Conservation (phyloP, 2,797 vertebrate species). For the Bryconaethiops microstoma region DNA sequence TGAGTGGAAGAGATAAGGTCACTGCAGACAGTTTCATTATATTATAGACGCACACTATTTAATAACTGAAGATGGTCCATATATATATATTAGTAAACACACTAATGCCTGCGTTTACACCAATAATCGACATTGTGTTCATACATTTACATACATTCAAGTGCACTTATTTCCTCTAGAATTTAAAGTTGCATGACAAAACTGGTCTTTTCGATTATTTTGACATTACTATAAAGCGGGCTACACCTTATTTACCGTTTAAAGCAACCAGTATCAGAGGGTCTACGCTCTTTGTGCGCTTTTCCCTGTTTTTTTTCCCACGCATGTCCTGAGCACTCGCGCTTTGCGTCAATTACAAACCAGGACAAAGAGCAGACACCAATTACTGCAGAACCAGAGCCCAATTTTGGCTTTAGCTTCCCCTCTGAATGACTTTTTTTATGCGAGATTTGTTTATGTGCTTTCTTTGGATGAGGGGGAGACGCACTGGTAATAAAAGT, state of each 20-base stretch:
- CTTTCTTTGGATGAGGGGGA: background rate
- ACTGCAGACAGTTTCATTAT: too few species aligned
- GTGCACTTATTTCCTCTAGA: background rate
- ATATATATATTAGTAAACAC: too few species aligned
- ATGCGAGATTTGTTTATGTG: background rate
- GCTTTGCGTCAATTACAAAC: constrained; percentile 39
- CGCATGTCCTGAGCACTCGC: constrained; percentile 20
- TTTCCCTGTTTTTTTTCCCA: background rate
- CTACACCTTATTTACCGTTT: background rate
- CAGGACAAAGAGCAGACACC: constrained; percentile 26
- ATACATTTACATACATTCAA: background rate
- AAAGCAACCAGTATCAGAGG: background rate
- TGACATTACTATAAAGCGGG: background rate
- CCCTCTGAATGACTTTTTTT: background rate
- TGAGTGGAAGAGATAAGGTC: too few species aligned
- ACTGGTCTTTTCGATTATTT: too few species aligned
- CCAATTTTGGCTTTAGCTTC: background rate
- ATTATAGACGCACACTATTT: too few species aligned
- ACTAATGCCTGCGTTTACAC: too few species aligned
- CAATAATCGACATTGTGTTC: too few species aligned
- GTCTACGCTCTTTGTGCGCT: background rate
- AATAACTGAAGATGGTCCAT: too few species aligned
- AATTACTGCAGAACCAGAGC: constrained; percentile 9
- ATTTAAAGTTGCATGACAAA: background rate
- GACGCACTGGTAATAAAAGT: background rate